Conservation (phyloP, 2,797 vertebrate species). For the Phrynocephalus forsythii region DNA sequence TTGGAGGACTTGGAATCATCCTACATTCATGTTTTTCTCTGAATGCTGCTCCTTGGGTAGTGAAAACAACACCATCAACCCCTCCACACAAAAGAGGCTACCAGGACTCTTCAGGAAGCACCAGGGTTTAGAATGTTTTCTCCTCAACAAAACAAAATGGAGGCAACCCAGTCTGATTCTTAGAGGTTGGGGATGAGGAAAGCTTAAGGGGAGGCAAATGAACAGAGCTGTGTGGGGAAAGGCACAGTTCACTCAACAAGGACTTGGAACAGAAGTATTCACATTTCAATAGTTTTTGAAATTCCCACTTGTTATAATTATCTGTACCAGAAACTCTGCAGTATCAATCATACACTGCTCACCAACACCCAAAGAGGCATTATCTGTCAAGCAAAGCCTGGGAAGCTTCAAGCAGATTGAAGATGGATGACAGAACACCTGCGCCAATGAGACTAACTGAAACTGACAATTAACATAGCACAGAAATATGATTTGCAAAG, state of each 20-base stretch:
- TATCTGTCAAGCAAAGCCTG: neutral
- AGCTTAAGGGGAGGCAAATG: no score
- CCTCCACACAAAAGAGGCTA: neutral
- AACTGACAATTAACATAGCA: slow-evolving; percentile 30
- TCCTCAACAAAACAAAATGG: neutral
- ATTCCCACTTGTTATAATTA: neutral
- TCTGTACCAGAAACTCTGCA: neutral
- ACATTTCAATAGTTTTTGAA: neutral
- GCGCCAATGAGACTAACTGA: neutral
- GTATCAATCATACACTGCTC: neutral
- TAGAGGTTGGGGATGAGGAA: no score
- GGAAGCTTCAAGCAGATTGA: neutral
- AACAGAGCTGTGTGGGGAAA: no score
- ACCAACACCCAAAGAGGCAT: neutral
- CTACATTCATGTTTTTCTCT: neutral
- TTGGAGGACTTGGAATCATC: neutral
- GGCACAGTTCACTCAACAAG: neutral
- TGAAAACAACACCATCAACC: neutral
- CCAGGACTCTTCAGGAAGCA: neutral
- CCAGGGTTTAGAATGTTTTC: no score
- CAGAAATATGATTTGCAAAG: slow-evolving; percentile 52
- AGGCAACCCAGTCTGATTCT: neutral
- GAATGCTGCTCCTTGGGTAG: neutral
- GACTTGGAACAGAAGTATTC: neutral
- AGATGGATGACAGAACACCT: slow-evolving; percentile 15